Evolutionary conservation across 2,888 invertebrate species (phyloP).

Genomic region (Synanthedon myopaeformis): DNA sequence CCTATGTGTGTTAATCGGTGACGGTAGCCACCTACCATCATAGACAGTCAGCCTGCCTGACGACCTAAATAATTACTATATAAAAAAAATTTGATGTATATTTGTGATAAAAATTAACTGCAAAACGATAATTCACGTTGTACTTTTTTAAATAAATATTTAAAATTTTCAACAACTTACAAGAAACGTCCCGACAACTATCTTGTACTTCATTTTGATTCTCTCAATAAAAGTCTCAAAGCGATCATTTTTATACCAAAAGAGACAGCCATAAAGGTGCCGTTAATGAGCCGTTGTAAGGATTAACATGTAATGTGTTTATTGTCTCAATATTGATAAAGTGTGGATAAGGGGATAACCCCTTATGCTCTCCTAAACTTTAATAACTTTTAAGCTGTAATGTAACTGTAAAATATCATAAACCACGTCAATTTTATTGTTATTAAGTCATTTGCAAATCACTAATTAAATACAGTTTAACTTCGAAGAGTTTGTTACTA

Average conservation of each 20-base stretch:
- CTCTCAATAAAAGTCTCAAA: slow-evolving; percentile 7
- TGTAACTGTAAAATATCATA: neutral
- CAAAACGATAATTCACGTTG: no score
- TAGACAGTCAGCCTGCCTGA: no score
- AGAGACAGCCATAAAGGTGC: slow-evolving; percentile 9
- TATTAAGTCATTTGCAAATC: neutral
- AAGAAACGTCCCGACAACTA: slow-evolving; percentile 17
- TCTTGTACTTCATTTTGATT: slow-evolving; percentile 7
- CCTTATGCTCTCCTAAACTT: neutral
- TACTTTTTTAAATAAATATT: neutral
- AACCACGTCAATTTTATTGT: no score
- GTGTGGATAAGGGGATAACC: no score
- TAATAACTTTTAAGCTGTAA: neutral
- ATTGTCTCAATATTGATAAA: neutral
- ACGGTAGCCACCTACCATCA: no score
- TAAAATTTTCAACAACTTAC: slow-evolving; percentile 19
- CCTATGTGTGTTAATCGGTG: no score
- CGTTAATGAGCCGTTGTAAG: slow-evolving; percentile 9
- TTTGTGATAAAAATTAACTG: no score
- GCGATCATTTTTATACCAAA: slow-evolving; percentile 10
- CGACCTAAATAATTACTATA: no score
- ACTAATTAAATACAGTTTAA: neutral
- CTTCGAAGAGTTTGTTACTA: no score
- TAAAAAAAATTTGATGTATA: no score
- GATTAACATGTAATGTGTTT: neutral